Evolutionary conservation across 2,797 vertebrate species (phyloP).

Genomic region (Acipenser transmontanus): DNA sequence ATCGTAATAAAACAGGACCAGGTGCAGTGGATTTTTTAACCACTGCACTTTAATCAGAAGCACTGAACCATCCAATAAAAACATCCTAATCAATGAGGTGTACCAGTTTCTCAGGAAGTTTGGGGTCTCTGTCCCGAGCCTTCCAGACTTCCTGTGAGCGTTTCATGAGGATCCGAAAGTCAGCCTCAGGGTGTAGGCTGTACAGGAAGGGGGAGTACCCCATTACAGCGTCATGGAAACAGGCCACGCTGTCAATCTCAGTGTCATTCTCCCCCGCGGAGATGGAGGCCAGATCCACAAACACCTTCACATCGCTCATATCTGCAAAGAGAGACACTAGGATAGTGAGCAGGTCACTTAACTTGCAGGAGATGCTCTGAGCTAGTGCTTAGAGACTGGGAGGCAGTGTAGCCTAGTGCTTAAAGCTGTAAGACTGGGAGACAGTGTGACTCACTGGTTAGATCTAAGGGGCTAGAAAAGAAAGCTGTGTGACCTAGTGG

Average conservation of each 20-base stretch:
- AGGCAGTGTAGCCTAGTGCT: too few relatives aligned
- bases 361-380: too few relatives aligned
- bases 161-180: conserved; percentile 41
- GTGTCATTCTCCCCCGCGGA: conserved; percentile 62
- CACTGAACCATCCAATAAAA: too few relatives aligned
- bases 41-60: too few relatives aligned
- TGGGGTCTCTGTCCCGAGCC: conserved; percentile 43
- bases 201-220: conserved; percentile 59
- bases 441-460: too few relatives aligned
- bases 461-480: too few relatives aligned
- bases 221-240: conserved; percentile 58
- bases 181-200: conserved; percentile 29
- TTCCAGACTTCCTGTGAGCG: conserved; percentile 48
- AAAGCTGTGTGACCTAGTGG: too few relatives aligned
- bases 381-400: too few relatives aligned
- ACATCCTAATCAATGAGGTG: neutral
- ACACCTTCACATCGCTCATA: conserved; percentile 59
- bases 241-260: conserved; percentile 59
- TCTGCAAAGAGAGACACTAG: conserved; percentile 31
- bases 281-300: conserved; percentile 62
- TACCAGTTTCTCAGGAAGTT: conserved; percentile 59
- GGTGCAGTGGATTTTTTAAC: too few relatives aligned
- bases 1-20: too few relatives aligned
- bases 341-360: too few relatives aligned
- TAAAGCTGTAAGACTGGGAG: too few relatives aligned